Evolutionary conservation across 37 sponge, comb jelly and placozoan genomes (phyloP).

Genomic region (Chondrosia reniformis): DNA sequence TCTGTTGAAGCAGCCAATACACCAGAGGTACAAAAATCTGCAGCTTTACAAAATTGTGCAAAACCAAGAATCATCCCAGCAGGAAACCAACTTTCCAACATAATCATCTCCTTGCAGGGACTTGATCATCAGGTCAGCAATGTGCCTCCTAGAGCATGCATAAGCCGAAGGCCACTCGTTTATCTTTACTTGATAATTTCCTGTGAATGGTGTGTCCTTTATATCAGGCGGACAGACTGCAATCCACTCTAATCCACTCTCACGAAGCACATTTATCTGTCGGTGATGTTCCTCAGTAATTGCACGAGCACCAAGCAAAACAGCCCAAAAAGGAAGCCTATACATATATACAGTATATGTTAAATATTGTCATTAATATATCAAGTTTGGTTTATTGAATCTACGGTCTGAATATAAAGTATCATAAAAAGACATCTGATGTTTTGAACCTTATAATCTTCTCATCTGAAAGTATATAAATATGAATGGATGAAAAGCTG

Average conservation of each 20-base stretch:
- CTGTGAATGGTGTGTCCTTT: neutral
- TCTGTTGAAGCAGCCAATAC: no score
- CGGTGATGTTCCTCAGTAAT: neutral
- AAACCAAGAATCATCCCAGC: neutral
- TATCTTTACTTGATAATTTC: neutral
- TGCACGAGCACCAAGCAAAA: neutral
- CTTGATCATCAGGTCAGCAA: slow-evolving; percentile 11
- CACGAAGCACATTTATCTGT: neutral
- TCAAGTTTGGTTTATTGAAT: no score
- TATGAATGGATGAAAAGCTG: no score
- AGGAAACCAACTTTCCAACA: neutral
- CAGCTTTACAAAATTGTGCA: neutral
- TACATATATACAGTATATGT: no score
- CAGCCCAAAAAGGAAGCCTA: neutral
- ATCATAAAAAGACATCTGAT: no score
- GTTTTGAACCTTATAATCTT: no score
- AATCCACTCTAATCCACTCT: neutral
- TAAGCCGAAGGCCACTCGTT: neutral
- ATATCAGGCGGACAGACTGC: slow-evolving; percentile 1
- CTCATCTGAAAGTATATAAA: no score
- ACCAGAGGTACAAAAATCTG: no score
- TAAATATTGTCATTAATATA: no score
- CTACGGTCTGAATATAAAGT: no score
- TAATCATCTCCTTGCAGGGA: neutral
- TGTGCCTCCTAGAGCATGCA: neutral